These are phyloP conservation scores for Leptopilina boulardi DNA, from an alignment of 1,140 invertebrate genomes.

Conservation along the genomic window DNA sequence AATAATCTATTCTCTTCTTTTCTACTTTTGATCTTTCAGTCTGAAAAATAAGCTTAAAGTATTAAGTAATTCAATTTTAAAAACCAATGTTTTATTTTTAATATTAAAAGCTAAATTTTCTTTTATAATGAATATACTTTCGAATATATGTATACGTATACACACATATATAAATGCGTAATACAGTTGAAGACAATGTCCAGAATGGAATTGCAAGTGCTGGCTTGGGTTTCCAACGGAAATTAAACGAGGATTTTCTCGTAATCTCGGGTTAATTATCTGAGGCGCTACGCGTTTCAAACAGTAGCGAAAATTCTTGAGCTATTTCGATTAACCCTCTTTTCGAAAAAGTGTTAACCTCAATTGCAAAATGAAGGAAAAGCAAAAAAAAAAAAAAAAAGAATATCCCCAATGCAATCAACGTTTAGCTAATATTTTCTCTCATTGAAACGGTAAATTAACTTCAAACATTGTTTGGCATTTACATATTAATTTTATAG, in stretches of 20 bases:
- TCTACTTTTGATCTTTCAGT: too few relatives aligned
- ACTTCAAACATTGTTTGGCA: too few relatives aligned
- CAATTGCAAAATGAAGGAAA: background rate
- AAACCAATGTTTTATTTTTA: too few relatives aligned
- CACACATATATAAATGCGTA: background rate
- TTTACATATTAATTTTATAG: too few relatives aligned
- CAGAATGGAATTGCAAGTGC: slow-evolving; percentile 21
- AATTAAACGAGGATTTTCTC: slow-evolving; percentile 29
- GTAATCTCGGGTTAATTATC: slow-evolving; percentile 32
- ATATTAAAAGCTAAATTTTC: too few relatives aligned
- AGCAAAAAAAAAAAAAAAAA: too few relatives aligned
- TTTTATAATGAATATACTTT: too few relatives aligned
- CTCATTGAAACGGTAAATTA: too few relatives aligned
- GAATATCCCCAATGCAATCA: too few relatives aligned
- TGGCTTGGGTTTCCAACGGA: slow-evolving; percentile 6
- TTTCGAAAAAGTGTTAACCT: background rate
- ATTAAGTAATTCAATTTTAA: too few relatives aligned
- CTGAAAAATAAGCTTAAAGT: too few relatives aligned
- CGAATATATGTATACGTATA: background rate
- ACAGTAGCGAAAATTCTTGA: background rate
- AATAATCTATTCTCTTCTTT: background rate
- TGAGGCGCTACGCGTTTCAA: background rate
- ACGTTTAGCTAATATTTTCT: too few relatives aligned
- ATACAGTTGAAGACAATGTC: background rate
- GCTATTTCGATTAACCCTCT: background rate